Evolutionary conservation across 2,113 vertebrate genomes (phyloP).

Genomic region (Solea senegalensis): DNA sequence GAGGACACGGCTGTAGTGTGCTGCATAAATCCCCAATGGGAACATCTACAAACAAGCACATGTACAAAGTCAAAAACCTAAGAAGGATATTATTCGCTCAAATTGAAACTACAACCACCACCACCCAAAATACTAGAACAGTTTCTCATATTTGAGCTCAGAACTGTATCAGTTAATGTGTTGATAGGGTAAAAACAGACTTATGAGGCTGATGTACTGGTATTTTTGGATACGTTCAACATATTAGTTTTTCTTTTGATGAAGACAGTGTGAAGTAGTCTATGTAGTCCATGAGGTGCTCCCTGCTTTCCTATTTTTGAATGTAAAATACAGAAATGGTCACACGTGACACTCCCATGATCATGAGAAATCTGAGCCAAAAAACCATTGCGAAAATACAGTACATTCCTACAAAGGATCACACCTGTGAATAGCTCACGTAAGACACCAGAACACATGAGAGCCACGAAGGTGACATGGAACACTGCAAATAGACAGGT

Average conservation of each 20-base stretch:
- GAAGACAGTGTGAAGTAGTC: no score
- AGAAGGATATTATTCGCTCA: not conserved
- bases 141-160: not conserved
- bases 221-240: no score
- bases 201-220: no score
- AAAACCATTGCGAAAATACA: not conserved
- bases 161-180: not conserved
- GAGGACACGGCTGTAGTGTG: slow-evolving; percentile 46
- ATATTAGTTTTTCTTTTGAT: no score
- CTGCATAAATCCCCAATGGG: slow-evolving; percentile 24
- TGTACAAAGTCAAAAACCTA: not conserved
- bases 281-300: no score
- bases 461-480: slow-evolving; percentile 3
- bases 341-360: no score
- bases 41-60: slow-evolving; percentile 16
- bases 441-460: not conserved
- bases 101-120: slow-evolving; percentile 9
- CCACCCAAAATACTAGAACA: not conserved
- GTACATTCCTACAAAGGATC: not conserved
- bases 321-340: no score
- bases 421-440: not conserved
- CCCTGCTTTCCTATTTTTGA: no score
- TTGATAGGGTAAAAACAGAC: not conserved
- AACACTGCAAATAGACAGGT: slow-evolving; percentile 9
- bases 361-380: not conserved